Evolutionary conservation across 2,888 invertebrate species (phyloP).

Genomic region (Nemurella pictetii): DNA sequence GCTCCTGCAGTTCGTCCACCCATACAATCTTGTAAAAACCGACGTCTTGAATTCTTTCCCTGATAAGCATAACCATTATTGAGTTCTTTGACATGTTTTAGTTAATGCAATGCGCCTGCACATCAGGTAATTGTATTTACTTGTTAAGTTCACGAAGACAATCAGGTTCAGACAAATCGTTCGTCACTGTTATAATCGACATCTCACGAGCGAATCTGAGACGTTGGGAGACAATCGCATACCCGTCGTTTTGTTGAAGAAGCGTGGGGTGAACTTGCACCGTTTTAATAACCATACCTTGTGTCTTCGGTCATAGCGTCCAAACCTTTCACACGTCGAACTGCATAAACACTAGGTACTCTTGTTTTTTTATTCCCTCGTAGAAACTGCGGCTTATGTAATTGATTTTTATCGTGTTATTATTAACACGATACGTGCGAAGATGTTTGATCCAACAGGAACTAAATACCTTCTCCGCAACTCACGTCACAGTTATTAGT

Average conservation of each 20-base stretch:
- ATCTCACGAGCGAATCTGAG: no score
- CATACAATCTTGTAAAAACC: background rate
- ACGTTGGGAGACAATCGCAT: background rate
- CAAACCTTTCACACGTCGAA: background rate
- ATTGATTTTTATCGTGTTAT: background rate
- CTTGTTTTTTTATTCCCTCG: no score
- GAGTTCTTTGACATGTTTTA: background rate
- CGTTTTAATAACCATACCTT: background rate
- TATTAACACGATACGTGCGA: background rate
- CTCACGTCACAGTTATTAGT: background rate
- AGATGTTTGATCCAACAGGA: background rate
- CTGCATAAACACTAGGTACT: background rate
- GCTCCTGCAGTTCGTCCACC: background rate
- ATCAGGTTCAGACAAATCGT: background rate
- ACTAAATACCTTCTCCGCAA: background rate
- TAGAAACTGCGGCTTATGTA: background rate
- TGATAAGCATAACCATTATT: background rate
- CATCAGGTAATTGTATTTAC: background rate
- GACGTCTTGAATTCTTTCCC: background rate
- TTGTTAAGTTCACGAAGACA: background rate
- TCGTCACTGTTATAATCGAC: background rate
- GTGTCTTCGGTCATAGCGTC: no score
- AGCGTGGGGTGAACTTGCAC: background rate
- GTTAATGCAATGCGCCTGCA: background rate
- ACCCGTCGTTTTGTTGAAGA: background rate